Evolutionary conservation across 2,113 vertebrate genomes (phyloP).

Genomic region (Heterocephalus glaber): DNA sequence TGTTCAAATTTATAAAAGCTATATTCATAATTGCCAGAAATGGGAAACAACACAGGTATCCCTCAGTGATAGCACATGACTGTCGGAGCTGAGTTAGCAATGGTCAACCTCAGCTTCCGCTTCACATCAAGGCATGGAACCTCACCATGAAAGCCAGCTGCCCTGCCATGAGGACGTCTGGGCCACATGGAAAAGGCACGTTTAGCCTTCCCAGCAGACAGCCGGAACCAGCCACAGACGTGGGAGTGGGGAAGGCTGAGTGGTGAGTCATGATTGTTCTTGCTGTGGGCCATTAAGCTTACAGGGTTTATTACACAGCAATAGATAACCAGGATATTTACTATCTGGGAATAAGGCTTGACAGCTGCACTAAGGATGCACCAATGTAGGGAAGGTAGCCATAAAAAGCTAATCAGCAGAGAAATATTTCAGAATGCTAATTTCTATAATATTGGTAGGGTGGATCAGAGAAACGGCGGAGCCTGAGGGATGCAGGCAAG

Average conservation of each 20-base stretch:
- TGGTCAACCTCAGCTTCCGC: background rate
- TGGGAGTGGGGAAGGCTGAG: background rate
- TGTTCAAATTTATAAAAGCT: background rate
- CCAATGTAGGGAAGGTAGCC: background rate
- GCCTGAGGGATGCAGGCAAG: background rate
- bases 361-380: background rate
- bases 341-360: background rate
- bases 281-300: no score
- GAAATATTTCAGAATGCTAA: background rate
- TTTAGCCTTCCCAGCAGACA: background rate
- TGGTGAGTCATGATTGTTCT: background rate
- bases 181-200: background rate
- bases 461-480: background rate
- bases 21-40: background rate
- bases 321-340: background rate
- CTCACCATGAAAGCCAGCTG: background rate
- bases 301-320: background rate
- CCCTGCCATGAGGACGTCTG: background rate
- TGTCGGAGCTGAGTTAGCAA: background rate
- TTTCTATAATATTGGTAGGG: background rate
- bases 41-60: background rate
- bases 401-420: background rate
- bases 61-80: rapidly evolving
- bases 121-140: background rate
- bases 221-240: background rate